Conservation (phyloP, 2,888 invertebrate genomes). For the Drosophila monieri region DNA sequence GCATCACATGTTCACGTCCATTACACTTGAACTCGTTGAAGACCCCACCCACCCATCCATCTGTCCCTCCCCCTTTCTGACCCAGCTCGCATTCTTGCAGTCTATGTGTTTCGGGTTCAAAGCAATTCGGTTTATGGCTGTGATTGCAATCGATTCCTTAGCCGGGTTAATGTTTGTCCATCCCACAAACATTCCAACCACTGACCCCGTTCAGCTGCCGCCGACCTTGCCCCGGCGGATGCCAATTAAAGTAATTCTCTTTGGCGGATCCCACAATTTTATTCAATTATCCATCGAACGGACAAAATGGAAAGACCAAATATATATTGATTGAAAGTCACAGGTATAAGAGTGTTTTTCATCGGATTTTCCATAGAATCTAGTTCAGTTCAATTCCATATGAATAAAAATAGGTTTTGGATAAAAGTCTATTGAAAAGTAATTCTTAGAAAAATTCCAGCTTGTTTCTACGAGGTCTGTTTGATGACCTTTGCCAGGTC, state of each 20-base stretch:
- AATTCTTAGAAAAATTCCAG: neutral
- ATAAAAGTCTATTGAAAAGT: neutral
- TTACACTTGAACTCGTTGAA: slow-evolving; percentile 41
- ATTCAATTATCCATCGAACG: slow-evolving; percentile 3
- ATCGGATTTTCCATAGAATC: neutral
- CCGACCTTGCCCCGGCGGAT: slow-evolving; percentile 23
- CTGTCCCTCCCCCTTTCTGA: neutral
- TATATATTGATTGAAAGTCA: neutral
- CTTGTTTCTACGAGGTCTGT: neutral
- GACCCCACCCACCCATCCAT: neutral
- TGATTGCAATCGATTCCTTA: slow-evolving; percentile 48
- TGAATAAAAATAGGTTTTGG: neutral
- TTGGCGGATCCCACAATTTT: slow-evolving; percentile 6
- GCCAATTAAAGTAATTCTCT: slow-evolving; percentile 43
- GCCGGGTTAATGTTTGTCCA: slow-evolving; percentile 24
- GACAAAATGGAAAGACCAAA: neutral
- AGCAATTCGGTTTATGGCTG: slow-evolving; percentile 31
- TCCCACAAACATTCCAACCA: slow-evolving; percentile 15
- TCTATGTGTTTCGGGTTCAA: slow-evolving; percentile 34
- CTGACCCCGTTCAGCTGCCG: slow-evolving; percentile 39
- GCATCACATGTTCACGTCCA: slow-evolving; percentile 31
- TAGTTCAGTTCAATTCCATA: neutral
- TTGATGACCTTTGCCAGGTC: slow-evolving; percentile 18
- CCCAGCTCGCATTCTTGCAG: slow-evolving; percentile 14
- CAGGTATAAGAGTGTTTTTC: neutral